A percentile compares a stretch with the other conserved stretches of the same genome.
Conservation (phyloP, 1,140 invertebrate species). For the Saccostrea glomerata region DNA sequence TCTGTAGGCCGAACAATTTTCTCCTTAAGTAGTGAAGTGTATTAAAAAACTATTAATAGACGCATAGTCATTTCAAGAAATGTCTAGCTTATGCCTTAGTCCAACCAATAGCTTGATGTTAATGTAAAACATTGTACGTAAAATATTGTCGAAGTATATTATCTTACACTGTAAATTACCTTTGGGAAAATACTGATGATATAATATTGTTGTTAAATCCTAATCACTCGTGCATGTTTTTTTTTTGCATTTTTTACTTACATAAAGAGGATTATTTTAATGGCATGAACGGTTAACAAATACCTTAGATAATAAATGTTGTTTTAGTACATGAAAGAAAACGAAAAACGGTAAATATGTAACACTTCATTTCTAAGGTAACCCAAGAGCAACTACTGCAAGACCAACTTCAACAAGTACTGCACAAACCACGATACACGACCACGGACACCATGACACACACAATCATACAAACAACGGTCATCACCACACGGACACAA, state of each 20-base stretch:
- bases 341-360: background rate
- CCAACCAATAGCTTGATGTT: too few relatives aligned
- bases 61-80: too few relatives aligned
- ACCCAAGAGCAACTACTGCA: background rate
- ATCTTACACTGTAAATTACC: too few relatives aligned
- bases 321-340: background rate
- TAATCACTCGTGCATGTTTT: background rate
- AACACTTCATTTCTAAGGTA: background rate
- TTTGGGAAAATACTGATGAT: too few relatives aligned
- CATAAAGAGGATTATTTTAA: background rate
- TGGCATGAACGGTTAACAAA: background rate
- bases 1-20: too few relatives aligned
- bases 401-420: background rate
- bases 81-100: too few relatives aligned
- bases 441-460: background rate
- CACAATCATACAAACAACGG: background rate
- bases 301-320: background rate
- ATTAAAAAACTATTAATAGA: too few relatives aligned
- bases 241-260: background rate
- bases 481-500: background rate
- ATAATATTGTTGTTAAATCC: too few relatives aligned
- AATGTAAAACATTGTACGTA: too few relatives aligned
- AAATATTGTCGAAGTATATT: too few relatives aligned
- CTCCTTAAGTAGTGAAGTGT: too few relatives aligned
- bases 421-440: background rate